phyloP scores from a whole-genome alignment of 2,113 vertebrate species.

The Cheilinus undulatus region DNA sequence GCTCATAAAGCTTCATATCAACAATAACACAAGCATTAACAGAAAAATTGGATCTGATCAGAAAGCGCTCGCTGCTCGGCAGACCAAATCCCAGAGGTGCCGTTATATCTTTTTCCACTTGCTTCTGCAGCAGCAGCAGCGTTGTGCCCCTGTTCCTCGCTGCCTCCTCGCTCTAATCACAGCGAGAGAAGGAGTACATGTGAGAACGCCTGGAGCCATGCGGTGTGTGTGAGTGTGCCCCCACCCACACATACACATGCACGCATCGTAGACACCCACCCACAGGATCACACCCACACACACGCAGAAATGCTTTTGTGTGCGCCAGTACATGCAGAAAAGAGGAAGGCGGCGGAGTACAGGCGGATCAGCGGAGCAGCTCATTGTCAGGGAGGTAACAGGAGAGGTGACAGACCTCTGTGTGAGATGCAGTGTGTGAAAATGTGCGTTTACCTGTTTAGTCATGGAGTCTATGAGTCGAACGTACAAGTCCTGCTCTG shows the following conservation, averaged over 20 bases:
- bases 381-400: constrained; percentile 72
- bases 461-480: constrained; percentile 81
- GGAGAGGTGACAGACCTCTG: constrained; percentile 64
- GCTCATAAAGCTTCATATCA: constrained; percentile 38
- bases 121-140: constrained; percentile 68
- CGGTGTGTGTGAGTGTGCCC: constrained; percentile 33
- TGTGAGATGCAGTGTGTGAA: not conserved
- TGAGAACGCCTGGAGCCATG: constrained; percentile 67
- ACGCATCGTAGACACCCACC: constrained; percentile 64
- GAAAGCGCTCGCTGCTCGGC: constrained; percentile 46
- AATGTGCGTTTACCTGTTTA: constrained; percentile 73
- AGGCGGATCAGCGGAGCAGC: constrained; percentile 64
- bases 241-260: constrained; percentile 43
- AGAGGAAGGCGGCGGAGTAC: constrained; percentile 55
- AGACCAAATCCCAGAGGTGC: constrained; percentile 73
- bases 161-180: constrained; percentile 73
- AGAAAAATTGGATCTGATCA: constrained; percentile 66
- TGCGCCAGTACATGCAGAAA: constrained; percentile 82
- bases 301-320: constrained; percentile 31
- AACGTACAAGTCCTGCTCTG: constrained; percentile 82
- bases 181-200: constrained; percentile 65
- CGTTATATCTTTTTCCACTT: constrained; percentile 72
- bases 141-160: constrained; percentile 60
- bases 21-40: constrained; percentile 62
- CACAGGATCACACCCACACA: constrained; percentile 48